Percentiles rank a stretch among this genome's conserved stretches.
These are phyloP conservation scores for Trichoplusia ni DNA, from an alignment of 1,140 invertebrate genomes.

Conservation along the genomic window DNA sequence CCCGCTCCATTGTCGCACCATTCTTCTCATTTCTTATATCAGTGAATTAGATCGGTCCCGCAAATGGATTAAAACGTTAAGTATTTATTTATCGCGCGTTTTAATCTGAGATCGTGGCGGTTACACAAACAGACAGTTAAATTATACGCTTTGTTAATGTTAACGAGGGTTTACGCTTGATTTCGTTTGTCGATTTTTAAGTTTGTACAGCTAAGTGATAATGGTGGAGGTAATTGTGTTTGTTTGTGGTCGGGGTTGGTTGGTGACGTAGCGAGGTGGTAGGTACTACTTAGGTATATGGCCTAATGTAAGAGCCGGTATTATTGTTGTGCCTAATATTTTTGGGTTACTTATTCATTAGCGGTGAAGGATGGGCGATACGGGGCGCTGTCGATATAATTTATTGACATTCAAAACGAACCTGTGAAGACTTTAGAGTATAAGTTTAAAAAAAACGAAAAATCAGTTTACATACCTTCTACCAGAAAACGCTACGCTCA, in stretches of 20 bases:
- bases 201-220: constrained; percentile 27
- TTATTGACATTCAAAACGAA: too few species aligned
- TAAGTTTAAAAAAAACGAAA: too few species aligned
- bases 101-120: constrained; percentile 66
- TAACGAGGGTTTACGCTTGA: constrained; percentile 18
- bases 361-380: too few species aligned
- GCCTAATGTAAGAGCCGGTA: too few species aligned
- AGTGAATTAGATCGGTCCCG: constrained; percentile 47
- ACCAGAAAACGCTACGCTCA: too few species aligned
- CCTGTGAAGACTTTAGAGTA: too few species aligned
- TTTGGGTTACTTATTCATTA: too few species aligned
- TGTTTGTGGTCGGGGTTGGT: background rate
- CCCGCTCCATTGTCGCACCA: constrained; percentile 33
- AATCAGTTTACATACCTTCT: too few species aligned
- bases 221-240: constrained; percentile 7
- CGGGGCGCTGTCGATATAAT: too few species aligned
- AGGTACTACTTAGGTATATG: too few species aligned
- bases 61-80: constrained; percentile 67
- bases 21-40: constrained; percentile 51
- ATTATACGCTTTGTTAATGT: constrained; percentile 64
- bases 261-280: background rate
- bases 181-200: constrained; percentile 35
- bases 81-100: constrained; percentile 65
- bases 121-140: constrained; percentile 64
- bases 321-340: too few species aligned